Percentiles rank a stretch among this genome's conserved stretches.
Evolutionary conservation across 1,140 invertebrate genomes (phyloP).

Genomic region (Aphelenchoides fujianensis): DNA sequence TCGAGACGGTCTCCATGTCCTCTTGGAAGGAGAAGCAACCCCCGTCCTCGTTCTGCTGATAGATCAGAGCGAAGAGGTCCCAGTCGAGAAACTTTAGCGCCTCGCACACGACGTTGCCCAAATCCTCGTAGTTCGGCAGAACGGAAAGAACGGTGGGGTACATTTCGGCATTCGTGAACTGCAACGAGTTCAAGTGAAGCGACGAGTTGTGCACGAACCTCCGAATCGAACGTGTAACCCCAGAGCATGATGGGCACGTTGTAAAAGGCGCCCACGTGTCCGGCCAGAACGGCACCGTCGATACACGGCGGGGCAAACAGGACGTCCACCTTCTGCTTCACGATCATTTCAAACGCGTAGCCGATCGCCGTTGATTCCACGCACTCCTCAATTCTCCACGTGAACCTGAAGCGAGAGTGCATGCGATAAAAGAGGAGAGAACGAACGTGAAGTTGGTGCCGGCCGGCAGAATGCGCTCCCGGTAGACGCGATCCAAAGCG

Average conservation of each 20-base stretch:
- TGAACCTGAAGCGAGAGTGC: too few species aligned
- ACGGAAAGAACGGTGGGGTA: slow-evolving; percentile 22
- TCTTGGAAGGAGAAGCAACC: slow-evolving; percentile 28
- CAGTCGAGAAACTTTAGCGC: slow-evolving; percentile 7
- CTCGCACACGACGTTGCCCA: slow-evolving; percentile 15
- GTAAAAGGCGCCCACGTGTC: slow-evolving; percentile 24
- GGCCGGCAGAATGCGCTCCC: slow-evolving; percentile 7
- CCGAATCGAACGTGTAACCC: slow-evolving; percentile 21
- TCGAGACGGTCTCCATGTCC: slow-evolving; percentile 30
- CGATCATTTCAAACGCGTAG: slow-evolving; percentile 40
- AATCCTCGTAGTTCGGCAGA: slow-evolving; percentile 26
- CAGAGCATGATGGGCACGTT: slow-evolving; percentile 22
- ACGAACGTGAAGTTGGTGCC: slow-evolving; percentile 27
- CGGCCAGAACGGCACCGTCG: slow-evolving; percentile 23
- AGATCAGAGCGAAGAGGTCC: slow-evolving; percentile 27
- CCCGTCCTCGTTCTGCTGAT: slow-evolving; percentile 36
- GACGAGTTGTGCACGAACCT: too few species aligned
- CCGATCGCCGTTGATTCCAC: slow-evolving; percentile 33
- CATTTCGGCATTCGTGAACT: slow-evolving; percentile 13
- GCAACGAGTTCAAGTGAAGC: background rate
- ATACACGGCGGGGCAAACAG: slow-evolving; percentile 15
- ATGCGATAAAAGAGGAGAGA: too few species aligned
- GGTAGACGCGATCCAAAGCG: slow-evolving; percentile 14
- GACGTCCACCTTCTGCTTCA: slow-evolving; percentile 41
- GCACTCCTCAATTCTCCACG: slow-evolving; percentile 42